These are phyloP conservation scores for Hormaphis cornu DNA, from an alignment of 1,140 invertebrate species.

Conservation along the genomic window DNA sequence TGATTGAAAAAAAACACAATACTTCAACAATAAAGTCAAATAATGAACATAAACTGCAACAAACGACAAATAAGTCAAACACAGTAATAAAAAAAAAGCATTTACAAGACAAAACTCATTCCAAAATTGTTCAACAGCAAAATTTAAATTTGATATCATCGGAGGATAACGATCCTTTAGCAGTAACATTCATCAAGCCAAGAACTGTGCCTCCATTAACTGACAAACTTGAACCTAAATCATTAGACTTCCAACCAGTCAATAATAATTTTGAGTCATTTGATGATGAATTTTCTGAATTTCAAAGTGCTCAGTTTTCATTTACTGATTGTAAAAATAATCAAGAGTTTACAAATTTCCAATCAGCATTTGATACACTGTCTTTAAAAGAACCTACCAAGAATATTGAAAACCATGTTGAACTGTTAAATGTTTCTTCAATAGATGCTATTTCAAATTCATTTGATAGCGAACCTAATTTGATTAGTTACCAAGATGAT, in stretches of 20 bases:
- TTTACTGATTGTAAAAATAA: slow-evolving; percentile 4
- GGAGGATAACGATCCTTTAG: slow-evolving; percentile 6
- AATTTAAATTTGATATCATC: neutral
- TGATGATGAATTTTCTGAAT: slow-evolving; percentile 40
- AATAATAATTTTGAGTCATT: slow-evolving; percentile 11
- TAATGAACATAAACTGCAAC: neutral
- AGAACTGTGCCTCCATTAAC: neutral
- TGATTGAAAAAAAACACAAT: slow-evolving; percentile 23
- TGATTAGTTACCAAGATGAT: slow-evolving; percentile 9
- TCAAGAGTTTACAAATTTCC: slow-evolving; percentile 36
- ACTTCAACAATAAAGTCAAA: slow-evolving; percentile 7
- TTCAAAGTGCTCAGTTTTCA: slow-evolving; percentile 38
- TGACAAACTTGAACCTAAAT: slow-evolving; percentile 18
- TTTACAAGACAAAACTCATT: neutral
- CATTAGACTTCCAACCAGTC: slow-evolving; percentile 22
- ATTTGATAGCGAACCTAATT: neutral
- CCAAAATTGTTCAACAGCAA: neutral
- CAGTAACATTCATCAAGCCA: slow-evolving; percentile 5
- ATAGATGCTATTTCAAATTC: neutral
- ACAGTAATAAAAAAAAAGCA: neutral
- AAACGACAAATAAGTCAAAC: neutral
- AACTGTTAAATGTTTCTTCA: neutral
- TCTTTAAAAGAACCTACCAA: neutral
- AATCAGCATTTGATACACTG: slow-evolving; percentile 29
- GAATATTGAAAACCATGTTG: neutral